Percentiles rank a stretch among this genome's conserved stretches.
phyloP scores from a whole-genome alignment of 2,888 invertebrate species.

The Orthosia gothica region DNA sequence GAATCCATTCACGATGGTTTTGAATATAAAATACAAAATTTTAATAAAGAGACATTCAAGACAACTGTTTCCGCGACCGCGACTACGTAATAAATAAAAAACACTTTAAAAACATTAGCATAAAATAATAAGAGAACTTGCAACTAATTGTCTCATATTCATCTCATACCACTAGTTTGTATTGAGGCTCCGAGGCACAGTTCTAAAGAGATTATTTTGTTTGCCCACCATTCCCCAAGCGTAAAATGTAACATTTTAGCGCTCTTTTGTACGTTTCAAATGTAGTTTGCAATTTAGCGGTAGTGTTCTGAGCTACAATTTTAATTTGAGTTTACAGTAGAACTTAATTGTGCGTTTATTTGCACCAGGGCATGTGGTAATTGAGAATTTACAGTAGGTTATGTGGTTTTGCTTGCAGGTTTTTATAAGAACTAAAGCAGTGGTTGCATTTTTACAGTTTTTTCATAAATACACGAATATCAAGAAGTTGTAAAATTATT shows the following conservation, averaged over 20 bases:
- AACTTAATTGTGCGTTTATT: conserved; percentile 24
- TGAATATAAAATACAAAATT: too few species aligned
- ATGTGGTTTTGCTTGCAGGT: not conserved
- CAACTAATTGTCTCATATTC: conserved; percentile 29
- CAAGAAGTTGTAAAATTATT: too few species aligned
- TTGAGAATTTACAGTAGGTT: not conserved
- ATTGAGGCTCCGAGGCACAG: conserved; percentile 14
- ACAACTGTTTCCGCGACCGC: conserved; percentile 16
- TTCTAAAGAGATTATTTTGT: conserved; percentile 49
- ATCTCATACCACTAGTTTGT: conserved; percentile 36
- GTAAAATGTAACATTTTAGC: conserved; percentile 49
- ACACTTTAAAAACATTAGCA: conserved; percentile 27
- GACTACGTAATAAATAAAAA: conserved; percentile 15
- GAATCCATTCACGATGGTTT: too few species aligned
- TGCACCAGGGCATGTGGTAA: not conserved
- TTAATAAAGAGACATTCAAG: not conserved
- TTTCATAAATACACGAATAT: too few species aligned
- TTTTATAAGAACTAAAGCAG: too few species aligned
- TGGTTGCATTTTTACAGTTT: too few species aligned
- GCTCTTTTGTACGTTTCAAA: conserved; percentile 40
- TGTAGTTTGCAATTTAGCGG: conserved; percentile 24
- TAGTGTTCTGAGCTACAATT: conserved; percentile 14
- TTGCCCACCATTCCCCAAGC: conserved; percentile 24
- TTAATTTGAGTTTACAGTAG: conserved; percentile 19
- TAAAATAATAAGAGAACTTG: conserved; percentile 20